Percentiles rank a stretch among this genome's conserved stretches.
Evolutionary conservation across 2,797 vertebrate genomes (phyloP).

Genomic region (Nyctibius grandis): DNA sequence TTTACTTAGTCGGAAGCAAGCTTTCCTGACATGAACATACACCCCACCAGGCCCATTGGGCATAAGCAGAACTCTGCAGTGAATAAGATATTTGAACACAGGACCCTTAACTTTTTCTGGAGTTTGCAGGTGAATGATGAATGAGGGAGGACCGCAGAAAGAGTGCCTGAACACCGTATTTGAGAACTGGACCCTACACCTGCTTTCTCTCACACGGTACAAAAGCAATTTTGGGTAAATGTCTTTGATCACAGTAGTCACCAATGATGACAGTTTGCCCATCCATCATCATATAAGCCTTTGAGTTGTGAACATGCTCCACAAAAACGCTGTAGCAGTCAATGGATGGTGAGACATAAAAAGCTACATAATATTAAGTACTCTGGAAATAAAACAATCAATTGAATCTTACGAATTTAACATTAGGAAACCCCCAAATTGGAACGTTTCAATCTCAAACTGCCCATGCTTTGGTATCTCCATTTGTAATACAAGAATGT

Average conservation of each 20-base stretch:
- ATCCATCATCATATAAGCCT: background rate
- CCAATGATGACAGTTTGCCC: background rate
- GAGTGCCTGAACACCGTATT: accelerated
- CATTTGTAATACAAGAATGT: background rate
- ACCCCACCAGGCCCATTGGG: background rate
- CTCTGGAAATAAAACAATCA: background rate
- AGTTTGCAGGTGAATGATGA: background rate
- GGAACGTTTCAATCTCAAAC: background rate
- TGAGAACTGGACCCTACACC: background rate
- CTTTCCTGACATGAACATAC: background rate
- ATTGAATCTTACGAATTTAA: background rate
- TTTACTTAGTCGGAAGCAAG: background rate
- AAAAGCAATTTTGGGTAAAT: background rate
- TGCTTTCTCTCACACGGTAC: background rate
- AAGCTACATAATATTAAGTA: background rate
- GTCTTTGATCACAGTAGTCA: background rate
- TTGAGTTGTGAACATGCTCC: background rate
- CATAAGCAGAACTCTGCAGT: background rate
- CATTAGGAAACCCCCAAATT: background rate
- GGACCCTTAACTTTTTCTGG: background rate
- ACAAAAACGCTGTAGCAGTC: background rate
- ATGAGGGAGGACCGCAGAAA: background rate
- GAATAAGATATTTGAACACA: background rate
- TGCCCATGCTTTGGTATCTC: background rate
- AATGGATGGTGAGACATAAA: background rate